These are phyloP conservation scores for Pteropus rufus DNA, from an alignment of 2,797 vertebrate species.

Conservation along the genomic window DNA sequence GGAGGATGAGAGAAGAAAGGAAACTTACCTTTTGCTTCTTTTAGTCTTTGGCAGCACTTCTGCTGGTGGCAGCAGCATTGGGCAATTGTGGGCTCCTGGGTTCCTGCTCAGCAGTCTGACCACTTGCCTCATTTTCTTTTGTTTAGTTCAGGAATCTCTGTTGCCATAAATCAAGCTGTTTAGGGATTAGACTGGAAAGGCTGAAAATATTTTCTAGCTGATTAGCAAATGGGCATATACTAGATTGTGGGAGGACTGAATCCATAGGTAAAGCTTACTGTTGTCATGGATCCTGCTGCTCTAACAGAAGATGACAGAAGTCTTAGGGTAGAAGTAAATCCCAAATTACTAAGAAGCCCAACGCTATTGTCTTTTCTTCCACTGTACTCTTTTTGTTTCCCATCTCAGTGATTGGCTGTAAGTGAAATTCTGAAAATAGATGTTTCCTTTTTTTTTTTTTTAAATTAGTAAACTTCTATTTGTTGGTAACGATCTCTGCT, in stretches of 20 bases:
- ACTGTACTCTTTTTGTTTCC: background rate
- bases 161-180: background rate
- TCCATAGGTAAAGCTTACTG: background rate
- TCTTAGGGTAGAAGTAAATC: background rate
- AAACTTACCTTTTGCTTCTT: background rate
- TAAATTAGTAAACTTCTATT: background rate
- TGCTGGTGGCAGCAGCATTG: background rate
- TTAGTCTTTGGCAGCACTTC: background rate
- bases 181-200: background rate
- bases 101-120: background rate
- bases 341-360: background rate
- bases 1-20: background rate
- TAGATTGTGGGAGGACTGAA: background rate
- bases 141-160: background rate
- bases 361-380: background rate
- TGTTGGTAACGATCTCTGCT: background rate
- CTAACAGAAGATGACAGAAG: background rate
- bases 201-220: constrained; percentile 7
- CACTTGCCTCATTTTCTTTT: background rate
- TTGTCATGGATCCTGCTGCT: background rate
- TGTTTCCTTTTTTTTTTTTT: background rate
- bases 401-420: background rate
- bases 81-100: background rate
- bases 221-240: background rate
- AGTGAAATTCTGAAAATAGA: background rate